A percentile compares a stretch with the other conserved stretches of the same genome.
phyloP scores from a whole-genome alignment of 2,888 invertebrate genomes.

The Acrobasis consociella region DNA sequence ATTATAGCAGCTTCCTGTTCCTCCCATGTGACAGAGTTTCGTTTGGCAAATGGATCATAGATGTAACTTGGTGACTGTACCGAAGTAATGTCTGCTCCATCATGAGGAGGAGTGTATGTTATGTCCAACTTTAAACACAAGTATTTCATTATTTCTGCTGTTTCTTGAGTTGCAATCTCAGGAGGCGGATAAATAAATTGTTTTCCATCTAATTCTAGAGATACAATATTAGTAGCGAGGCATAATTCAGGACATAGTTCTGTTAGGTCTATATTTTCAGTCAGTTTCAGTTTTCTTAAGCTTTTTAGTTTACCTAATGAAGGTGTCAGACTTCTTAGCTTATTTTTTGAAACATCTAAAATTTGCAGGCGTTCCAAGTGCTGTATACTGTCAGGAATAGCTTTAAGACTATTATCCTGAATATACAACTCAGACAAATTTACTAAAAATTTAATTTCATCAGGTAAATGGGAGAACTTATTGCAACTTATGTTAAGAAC shows the following conservation, averaged over 20 bases:
- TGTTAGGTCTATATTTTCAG: conserved; percentile 82
- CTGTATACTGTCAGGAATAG: conserved; percentile 87
- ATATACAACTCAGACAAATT: conserved; percentile 89
- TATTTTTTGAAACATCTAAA: conserved; percentile 88
- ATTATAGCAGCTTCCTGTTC: conserved; percentile 85
- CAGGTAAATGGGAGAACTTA: conserved; percentile 84
- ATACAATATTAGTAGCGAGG: conserved; percentile 83
- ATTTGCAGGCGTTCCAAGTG: conserved; percentile 84
- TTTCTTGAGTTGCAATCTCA: conserved; percentile 83
- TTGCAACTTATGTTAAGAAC: conserved; percentile 87
- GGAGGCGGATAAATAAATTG: conserved; percentile 85
- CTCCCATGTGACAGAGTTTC: conserved; percentile 75
- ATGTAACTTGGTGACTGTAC: conserved; percentile 56
- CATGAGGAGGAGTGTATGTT: conserved; percentile 71
- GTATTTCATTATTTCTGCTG: conserved; percentile 85
- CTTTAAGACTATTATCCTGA: conserved; percentile 87
- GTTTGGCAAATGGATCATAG: conserved; percentile 61
- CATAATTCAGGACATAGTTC: conserved; percentile 86
- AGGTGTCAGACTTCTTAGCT: conserved; percentile 84
- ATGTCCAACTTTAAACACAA: conserved; percentile 77
- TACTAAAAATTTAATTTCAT: conserved; percentile 84
- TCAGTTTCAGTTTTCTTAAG: conserved; percentile 84
- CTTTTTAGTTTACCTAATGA: conserved; percentile 84
- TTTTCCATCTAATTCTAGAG: conserved; percentile 84
- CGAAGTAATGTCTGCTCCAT: conserved; percentile 51